Conservation (phyloP, 1,140 invertebrate species). For the Berghia stephanieae region DNA sequence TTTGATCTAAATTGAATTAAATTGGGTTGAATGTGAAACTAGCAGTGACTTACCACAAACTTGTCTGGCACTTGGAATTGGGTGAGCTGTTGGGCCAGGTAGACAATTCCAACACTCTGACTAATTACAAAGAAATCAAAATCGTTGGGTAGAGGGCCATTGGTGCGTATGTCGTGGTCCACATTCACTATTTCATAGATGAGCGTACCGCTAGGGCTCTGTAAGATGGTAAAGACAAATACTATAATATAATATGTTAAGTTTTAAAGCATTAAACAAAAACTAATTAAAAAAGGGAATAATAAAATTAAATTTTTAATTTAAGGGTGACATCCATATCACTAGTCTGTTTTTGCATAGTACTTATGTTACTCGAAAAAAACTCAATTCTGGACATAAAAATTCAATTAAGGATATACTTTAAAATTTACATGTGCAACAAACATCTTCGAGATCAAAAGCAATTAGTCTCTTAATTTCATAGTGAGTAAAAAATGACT, state of each 20-base stretch:
- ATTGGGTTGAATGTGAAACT: background rate
- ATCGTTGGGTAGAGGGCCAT: constrained; percentile 14
- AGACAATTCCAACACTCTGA: constrained; percentile 39
- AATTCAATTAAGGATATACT: too few relatives aligned
- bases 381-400: too few relatives aligned
- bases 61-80: constrained; percentile 34
- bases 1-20: too few relatives aligned
- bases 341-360: too few relatives aligned
- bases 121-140: constrained; percentile 41
- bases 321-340: too few relatives aligned
- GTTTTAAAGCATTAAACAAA: too few relatives aligned
- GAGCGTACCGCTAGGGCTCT: constrained; percentile 41
- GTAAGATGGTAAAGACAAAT: background rate
- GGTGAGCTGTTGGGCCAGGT: constrained; percentile 39
- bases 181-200: constrained; percentile 35
- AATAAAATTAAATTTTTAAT: background rate
- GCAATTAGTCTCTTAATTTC: too few relatives aligned
- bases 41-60: constrained; percentile 46
- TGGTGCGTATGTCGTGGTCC: background rate
- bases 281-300: background rate
- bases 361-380: too few relatives aligned
- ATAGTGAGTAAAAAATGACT: too few relatives aligned
- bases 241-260: background rate
- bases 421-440: too few relatives aligned
- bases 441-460: too few relatives aligned